Evolutionary conservation across 2,888 invertebrate genomes (phyloP).

Genomic region (Cosmia pyralina): DNA sequence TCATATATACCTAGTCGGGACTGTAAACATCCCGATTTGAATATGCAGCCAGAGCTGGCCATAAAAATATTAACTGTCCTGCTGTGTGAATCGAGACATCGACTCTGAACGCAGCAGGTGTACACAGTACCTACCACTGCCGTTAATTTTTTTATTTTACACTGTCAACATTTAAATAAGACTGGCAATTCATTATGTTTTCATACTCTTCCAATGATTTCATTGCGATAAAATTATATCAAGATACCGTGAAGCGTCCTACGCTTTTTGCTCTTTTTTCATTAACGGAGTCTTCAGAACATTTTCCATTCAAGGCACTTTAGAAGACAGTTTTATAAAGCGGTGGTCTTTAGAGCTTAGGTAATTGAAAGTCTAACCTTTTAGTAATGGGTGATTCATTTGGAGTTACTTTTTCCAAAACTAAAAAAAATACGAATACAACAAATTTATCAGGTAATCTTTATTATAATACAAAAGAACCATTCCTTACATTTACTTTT

Average conservation of each 20-base stretch:
- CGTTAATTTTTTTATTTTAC: conserved; percentile 15
- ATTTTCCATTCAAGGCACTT: conserved; percentile 33
- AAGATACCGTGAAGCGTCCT: conserved; percentile 15
- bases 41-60: not conserved
- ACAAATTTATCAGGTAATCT: too few relatives aligned
- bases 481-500: too few relatives aligned
- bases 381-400: too few relatives aligned
- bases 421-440: too few relatives aligned
- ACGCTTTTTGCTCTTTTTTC: conserved; percentile 12
- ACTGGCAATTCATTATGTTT: not conserved
- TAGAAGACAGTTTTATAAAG: conserved; percentile 28
- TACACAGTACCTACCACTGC: too few relatives aligned
- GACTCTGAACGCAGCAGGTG: conserved; percentile 16
- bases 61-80: conserved; percentile 14
- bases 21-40: not conserved
- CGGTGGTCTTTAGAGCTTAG: conserved; percentile 8
- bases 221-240: conserved; percentile 23
- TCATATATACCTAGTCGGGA: not conserved
- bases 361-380: conserved; percentile 43
- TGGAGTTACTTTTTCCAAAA: too few relatives aligned
- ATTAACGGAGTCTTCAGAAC: conserved; percentile 7
- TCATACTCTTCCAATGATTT: not conserved
- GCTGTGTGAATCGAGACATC: conserved; percentile 12
- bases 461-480: too few relatives aligned
- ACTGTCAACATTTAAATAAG: conserved; percentile 7